Evolutionary conservation across 2,113 vertebrate genomes (phyloP).

Genomic region (Fulmarus glacialis): DNA sequence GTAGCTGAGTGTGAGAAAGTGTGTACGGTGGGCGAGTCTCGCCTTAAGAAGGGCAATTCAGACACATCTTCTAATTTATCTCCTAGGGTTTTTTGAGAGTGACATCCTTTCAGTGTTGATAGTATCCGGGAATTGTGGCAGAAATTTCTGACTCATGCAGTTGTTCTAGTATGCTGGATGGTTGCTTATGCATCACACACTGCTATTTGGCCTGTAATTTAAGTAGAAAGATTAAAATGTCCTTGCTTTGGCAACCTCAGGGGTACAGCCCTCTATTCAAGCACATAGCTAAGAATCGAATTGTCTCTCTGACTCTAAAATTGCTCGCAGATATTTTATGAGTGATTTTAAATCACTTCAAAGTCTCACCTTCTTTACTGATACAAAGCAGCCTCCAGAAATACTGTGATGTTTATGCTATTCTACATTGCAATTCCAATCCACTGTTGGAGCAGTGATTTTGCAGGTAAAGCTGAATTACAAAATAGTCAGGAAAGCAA

Average conservation of each 20-base stretch:
- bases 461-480: background rate
- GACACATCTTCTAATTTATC: accelerated
- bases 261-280: slow-evolving; percentile 19
- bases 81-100: background rate
- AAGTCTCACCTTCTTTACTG: background rate
- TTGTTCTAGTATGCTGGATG: background rate
- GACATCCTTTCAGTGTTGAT: background rate
- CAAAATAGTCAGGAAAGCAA: background rate
- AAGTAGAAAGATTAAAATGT: background rate
- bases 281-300: slow-evolving; percentile 8
- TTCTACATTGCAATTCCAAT: background rate
- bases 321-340: slow-evolving; percentile 28
- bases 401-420: background rate
- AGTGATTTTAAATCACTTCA: slow-evolving; percentile 48
- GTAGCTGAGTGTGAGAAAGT: accelerated
- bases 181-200: accelerated
- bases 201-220: background rate
- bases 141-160: background rate
- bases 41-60: accelerated
- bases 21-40: accelerated
- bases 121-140: background rate
- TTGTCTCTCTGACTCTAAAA: slow-evolving; percentile 35
- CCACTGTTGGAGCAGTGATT: background rate
- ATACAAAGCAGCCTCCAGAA: background rate
- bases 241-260: background rate